A percentile compares a stretch with the other conserved stretches of the same genome.
Conservation (phyloP, 2,888 invertebrate genomes). For the Melikaiella ostensackeni region DNA sequence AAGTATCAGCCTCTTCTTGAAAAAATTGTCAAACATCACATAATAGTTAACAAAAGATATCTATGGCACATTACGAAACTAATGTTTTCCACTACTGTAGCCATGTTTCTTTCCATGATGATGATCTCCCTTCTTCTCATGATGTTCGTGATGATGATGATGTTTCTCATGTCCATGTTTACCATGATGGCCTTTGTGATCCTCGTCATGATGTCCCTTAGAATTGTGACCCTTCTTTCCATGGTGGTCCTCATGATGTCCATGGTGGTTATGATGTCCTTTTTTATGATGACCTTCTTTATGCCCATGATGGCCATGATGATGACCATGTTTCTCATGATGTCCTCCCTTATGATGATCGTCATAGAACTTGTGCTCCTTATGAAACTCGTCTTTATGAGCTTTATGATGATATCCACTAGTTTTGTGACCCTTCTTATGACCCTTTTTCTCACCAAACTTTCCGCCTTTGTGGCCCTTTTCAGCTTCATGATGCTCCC, state of each 20-base stretch:
- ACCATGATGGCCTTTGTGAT: conserved; percentile 82
- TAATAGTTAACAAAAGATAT: background rate
- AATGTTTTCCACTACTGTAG: conserved; percentile 60
- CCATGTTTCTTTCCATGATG: conserved; percentile 79
- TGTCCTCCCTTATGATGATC: conserved; percentile 86
- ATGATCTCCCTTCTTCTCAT: conserved; percentile 82
- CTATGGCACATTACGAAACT: background rate
- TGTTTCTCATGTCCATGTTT: conserved; percentile 83
- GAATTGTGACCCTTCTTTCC: conserved; percentile 83
- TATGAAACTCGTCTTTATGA: conserved; percentile 88
- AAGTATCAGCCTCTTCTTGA: background rate
- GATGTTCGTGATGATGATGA: conserved; percentile 80
- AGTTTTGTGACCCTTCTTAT: conserved; percentile 87
- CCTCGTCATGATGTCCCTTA: conserved; percentile 83
- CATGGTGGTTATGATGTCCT: conserved; percentile 82
- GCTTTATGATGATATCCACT: conserved; percentile 89
- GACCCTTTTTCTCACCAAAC: conserved; percentile 86
- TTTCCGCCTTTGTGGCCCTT: conserved; percentile 84
- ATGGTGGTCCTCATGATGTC: conserved; percentile 81
- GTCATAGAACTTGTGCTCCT: conserved; percentile 88
- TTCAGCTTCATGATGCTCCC: conserved; percentile 83
- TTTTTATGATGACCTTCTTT: conserved; percentile 83
- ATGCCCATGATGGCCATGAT: conserved; percentile 82
- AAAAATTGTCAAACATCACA: background rate
- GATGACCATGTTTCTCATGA: conserved; percentile 84